These are phyloP conservation scores for Andrena dorsata DNA, from an alignment of 2,888 invertebrate species.

Conservation along the genomic window DNA sequence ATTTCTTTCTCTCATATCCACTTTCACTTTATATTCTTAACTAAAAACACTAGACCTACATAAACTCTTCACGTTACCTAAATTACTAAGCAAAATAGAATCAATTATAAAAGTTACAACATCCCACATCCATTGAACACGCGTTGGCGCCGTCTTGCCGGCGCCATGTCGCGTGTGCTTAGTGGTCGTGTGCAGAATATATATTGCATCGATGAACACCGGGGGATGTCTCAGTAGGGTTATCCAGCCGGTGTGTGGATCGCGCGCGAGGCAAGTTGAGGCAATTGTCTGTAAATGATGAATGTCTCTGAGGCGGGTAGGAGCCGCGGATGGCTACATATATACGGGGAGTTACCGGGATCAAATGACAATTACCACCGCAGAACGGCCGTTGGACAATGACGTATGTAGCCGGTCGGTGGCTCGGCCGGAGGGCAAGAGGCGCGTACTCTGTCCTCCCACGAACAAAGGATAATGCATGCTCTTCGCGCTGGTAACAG, in stretches of 20 bases:
- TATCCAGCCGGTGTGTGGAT: constrained; percentile 59
- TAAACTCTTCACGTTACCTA: too few species aligned
- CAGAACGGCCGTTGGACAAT: constrained; percentile 79
- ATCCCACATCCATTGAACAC: background rate
- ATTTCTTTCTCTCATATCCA: too few species aligned
- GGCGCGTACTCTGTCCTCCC: constrained; percentile 69
- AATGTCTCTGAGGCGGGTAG: constrained; percentile 74
- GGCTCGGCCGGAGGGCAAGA: constrained; percentile 66
- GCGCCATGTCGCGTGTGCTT: constrained; percentile 48
- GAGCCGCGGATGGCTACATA: constrained; percentile 68
- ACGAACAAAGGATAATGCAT: constrained; percentile 76
- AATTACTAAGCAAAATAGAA: background rate
- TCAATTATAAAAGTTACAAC: constrained; percentile 7
- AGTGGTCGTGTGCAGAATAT: constrained; percentile 65
- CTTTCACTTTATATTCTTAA: too few species aligned
- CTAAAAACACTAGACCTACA: too few species aligned
- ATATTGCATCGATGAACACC: constrained; percentile 67
- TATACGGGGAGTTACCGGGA: constrained; percentile 76
- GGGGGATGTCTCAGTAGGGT: constrained; percentile 71
- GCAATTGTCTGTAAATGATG: constrained; percentile 83
- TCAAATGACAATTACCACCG: constrained; percentile 83
- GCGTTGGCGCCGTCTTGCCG: constrained; percentile 47
- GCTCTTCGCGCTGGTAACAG: constrained; percentile 61
- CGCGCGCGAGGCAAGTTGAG: constrained; percentile 76
- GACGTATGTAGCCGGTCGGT: constrained; percentile 77